These are phyloP conservation scores for Archocentrus centrarchus DNA, from an alignment of 2,113 vertebrate genomes.

Conservation along the genomic window DNA sequence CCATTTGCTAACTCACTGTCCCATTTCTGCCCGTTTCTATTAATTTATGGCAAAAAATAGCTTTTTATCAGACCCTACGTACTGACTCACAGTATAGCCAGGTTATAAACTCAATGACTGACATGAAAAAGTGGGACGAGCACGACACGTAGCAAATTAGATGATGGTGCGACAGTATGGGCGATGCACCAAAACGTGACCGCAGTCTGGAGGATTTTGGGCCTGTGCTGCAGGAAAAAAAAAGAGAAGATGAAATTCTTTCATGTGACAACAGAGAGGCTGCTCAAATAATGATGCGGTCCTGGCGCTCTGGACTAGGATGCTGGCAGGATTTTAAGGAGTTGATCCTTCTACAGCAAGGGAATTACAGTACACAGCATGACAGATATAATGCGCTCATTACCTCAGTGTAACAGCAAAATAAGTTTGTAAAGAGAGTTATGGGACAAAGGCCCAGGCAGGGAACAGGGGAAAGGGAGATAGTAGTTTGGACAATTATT, in stretches of 20 bases:
- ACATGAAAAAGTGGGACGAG: constrained; percentile 8
- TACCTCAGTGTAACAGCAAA: not conserved
- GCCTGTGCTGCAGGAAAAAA: not conserved
- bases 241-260: constrained; percentile 7
- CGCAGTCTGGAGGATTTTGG: constrained; percentile 1
- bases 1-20: not conserved
- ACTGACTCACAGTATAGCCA: not conserved
- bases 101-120: not conserved
- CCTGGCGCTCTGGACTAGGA: constrained; percentile 21
- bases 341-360: constrained; percentile 9
- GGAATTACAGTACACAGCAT: constrained; percentile 13
- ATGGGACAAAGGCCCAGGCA: not conserved
- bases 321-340: constrained; percentile 23
- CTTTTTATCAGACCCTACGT: not conserved
- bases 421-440: constrained; percentile 13
- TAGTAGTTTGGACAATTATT: not conserved
- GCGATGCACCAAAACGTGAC: constrained; percentile 23
- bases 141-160: constrained; percentile 18
- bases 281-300: constrained; percentile 34
- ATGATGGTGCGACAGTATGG: constrained; percentile 18
- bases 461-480: not conserved
- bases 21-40: not conserved
- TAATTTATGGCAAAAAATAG: not conserved
- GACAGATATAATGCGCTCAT: constrained; percentile 21
- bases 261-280: constrained; percentile 27